A percentile compares a stretch with the other conserved stretches of the same genome.
Conservation (phyloP, 2,797 vertebrate genomes). For the Leptatherina wallacei region DNA sequence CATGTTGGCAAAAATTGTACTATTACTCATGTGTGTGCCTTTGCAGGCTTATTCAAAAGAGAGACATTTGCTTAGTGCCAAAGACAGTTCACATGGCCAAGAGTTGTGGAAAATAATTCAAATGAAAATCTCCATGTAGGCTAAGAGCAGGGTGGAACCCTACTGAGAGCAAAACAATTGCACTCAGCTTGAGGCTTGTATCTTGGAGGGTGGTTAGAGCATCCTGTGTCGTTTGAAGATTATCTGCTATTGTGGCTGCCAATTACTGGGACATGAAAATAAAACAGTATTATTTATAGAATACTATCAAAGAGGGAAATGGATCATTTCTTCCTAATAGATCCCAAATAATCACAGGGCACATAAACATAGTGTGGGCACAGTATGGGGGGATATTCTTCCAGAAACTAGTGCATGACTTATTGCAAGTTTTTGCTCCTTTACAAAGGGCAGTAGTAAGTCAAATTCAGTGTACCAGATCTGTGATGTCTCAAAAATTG, state of each 20-base stretch:
- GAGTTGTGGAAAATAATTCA: neutral
- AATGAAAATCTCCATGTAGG: constrained; percentile 21
- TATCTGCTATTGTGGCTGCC: constrained; percentile 23
- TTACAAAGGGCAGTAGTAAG: neutral
- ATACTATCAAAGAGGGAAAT: constrained; percentile 37
- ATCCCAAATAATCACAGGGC: constrained; percentile 29
- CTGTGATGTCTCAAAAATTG: neutral
- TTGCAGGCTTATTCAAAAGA: constrained; percentile 12
- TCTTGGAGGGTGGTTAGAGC: constrained; percentile 11
- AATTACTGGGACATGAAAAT: constrained; percentile 24
- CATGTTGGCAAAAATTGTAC: constrained; percentile 10
- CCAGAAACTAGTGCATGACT: neutral
- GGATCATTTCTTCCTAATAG: constrained; percentile 36
- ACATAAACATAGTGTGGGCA: constrained; percentile 16
- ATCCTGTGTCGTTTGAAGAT: constrained; percentile 39
- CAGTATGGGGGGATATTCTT: neutral
- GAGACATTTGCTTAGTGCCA: constrained; percentile 18
- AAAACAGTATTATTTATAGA: constrained; percentile 34
- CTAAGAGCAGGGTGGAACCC: constrained; percentile 21
- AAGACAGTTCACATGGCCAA: constrained; percentile 22
- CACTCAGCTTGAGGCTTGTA: constrained; percentile 28
- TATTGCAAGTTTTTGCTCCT: neutral
- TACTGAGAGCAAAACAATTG: constrained; percentile 36
- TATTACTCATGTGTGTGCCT: constrained; percentile 11
- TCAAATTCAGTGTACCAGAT: neutral